phyloP scores from a whole-genome alignment of 2,113 vertebrate species.

The Istiophorus platypterus region DNA sequence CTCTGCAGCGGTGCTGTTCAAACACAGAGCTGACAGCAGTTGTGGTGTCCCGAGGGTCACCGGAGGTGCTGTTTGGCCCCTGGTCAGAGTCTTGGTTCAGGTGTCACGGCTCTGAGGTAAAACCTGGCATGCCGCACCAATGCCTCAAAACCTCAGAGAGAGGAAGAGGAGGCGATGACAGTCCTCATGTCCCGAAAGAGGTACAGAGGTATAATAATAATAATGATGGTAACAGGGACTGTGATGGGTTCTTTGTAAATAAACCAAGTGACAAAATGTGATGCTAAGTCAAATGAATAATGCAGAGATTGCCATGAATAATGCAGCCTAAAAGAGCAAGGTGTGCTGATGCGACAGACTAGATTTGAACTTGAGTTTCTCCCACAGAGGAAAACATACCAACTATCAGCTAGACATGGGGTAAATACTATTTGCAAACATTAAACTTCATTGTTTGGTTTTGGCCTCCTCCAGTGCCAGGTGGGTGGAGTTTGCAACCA shows the following conservation, averaged over 20 bases:
- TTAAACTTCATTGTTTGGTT: slow-evolving; percentile 68
- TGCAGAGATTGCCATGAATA: slow-evolving; percentile 59
- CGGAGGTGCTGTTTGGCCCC: slow-evolving; percentile 48
- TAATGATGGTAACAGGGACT: background rate
- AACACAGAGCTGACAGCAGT: slow-evolving; percentile 54
- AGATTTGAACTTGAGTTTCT: slow-evolving; percentile 68
- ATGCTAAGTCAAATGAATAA: slow-evolving; percentile 64
- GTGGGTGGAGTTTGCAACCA: slow-evolving; percentile 60
- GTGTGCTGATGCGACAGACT: slow-evolving; percentile 58
- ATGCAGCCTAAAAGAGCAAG: slow-evolving; percentile 59
- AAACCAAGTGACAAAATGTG: slow-evolving; percentile 55
- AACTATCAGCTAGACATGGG: slow-evolving; percentile 59
- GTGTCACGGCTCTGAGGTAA: slow-evolving; percentile 67
- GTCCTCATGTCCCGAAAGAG: slow-evolving; percentile 1
- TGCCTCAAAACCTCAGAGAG: slow-evolving; percentile 51
- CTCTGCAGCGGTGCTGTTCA: slow-evolving; percentile 47
- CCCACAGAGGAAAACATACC: slow-evolving; percentile 57
- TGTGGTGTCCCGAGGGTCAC: slow-evolving; percentile 46
- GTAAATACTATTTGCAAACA: slow-evolving; percentile 72
- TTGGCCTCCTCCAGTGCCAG: slow-evolving; percentile 51
- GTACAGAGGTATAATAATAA: background rate
- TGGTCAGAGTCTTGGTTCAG: slow-evolving; percentile 66
- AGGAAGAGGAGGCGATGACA: slow-evolving; percentile 1
- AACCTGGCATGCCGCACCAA: slow-evolving; percentile 50
- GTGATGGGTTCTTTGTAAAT: slow-evolving; percentile 32